These are phyloP conservation scores for Caenorhabditis sinica DNA, from an alignment of 2,888 invertebrate species.

Conservation along the genomic window DNA sequence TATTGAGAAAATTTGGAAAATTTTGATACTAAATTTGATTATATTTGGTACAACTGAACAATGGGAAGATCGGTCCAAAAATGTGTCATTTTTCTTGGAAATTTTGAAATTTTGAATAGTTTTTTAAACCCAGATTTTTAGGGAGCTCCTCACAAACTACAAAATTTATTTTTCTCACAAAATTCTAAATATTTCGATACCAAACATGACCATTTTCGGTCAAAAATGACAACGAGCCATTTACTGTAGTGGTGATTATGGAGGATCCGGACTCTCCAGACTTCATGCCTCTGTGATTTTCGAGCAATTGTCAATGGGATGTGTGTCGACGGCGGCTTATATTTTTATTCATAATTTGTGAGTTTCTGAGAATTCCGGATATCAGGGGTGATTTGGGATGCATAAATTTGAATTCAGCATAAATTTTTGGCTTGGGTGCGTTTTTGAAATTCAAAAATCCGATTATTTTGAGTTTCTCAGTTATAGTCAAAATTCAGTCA, in stretches of 20 bases:
- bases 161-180: no score
- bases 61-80: not conserved
- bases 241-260: slow-evolving; percentile 84
- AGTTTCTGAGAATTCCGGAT: slow-evolving; percentile 15
- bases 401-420: not conserved
- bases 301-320: slow-evolving; percentile 86
- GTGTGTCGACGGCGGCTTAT: slow-evolving; percentile 86
- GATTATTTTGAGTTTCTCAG: no score
- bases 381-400: no score
- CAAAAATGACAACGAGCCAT: slow-evolving; percentile 86
- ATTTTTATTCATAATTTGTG: slow-evolving; percentile 86
- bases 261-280: slow-evolving; percentile 83
- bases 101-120: no score
- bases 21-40: no score
- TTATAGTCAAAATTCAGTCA: no score
- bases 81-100: not conserved
- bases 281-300: slow-evolving; percentile 86
- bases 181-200: no score
- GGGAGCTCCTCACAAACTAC: no score
- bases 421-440: not conserved
- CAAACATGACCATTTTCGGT: slow-evolving; percentile 78
- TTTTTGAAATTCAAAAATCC: no score
- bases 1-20: not conserved
- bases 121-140: no score
- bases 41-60: no score